Evolutionary conservation across 2,797 vertebrate species (phyloP).

Genomic region (Meda fulgida): DNA sequence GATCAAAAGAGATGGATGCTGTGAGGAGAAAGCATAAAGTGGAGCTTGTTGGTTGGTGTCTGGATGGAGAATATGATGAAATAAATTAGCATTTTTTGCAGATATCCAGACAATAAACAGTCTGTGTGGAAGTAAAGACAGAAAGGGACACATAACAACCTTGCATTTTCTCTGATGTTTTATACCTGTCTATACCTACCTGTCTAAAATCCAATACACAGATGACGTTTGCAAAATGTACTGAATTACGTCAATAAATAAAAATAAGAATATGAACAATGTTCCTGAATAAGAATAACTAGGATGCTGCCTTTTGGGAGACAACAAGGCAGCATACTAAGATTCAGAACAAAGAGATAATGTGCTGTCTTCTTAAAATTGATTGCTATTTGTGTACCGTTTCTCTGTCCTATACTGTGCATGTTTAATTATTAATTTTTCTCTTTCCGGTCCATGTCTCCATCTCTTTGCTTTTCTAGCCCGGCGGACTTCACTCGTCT

Average conservation of each 20-base stretch:
- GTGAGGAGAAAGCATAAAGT: constrained; percentile 42
- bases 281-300: neutral
- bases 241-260: neutral
- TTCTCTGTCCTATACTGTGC: neutral
- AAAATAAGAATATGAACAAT: neutral
- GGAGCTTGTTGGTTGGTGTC: constrained; percentile 26
- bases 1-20: constrained; percentile 45
- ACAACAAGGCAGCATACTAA: neutral
- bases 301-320: neutral
- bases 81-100: constrained; percentile 17
- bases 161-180: constrained; percentile 15
- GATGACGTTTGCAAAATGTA: neutral
- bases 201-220: neutral
- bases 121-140: neutral
- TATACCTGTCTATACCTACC: too few species aligned
- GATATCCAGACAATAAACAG: constrained; percentile 31
- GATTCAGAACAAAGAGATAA: neutral
- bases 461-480: constrained; percentile 77
- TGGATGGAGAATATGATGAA: constrained; percentile 25
- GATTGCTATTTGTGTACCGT: neutral
- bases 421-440: neutral
- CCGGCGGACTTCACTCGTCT: constrained; percentile 98
- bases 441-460: constrained; percentile 13
- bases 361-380: neutral
- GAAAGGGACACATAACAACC: constrained; percentile 7